These are phyloP conservation scores for Leptonema lineaticorne DNA, from an alignment of 1,140 invertebrate genomes.

Conservation along the genomic window DNA sequence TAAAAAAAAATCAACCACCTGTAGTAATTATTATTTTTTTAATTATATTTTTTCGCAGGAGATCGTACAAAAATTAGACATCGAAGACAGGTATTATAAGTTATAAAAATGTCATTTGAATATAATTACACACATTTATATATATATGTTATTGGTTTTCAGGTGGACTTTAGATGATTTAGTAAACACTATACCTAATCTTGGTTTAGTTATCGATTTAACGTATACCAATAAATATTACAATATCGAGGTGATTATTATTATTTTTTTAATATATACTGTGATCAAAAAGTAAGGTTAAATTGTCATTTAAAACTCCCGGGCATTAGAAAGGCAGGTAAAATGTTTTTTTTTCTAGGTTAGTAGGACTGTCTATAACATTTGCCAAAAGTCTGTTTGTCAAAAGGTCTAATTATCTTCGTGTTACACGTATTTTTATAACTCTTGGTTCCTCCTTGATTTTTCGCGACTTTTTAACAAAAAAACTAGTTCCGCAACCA, in stretches of 20 bases:
- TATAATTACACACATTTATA: background rate
- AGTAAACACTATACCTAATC: slow-evolving; percentile 21
- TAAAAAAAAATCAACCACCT: no score
- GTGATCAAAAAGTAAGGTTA: no score
- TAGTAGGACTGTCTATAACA: background rate
- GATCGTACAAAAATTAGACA: background rate
- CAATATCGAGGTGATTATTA: slow-evolving; percentile 24
- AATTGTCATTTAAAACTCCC: no score
- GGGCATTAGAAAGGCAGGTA: no score
- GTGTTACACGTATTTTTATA: no score
- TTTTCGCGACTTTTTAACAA: no score
- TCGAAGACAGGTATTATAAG: background rate
- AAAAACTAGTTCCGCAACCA: no score
- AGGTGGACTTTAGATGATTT: slow-evolving; percentile 34
- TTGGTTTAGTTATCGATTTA: slow-evolving; percentile 37
- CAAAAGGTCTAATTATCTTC: no score
- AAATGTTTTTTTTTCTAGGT: background rate
- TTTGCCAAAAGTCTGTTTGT: background rate
- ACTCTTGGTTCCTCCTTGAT: no score
- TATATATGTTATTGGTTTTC: slow-evolving; percentile 10
- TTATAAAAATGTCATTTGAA: background rate
- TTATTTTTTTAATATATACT: no score
- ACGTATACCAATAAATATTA: slow-evolving; percentile 37
- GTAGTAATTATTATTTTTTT: background rate
- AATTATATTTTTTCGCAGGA: slow-evolving; percentile 5